Evolutionary conservation across 2,113 vertebrate genomes (phyloP).

Genomic region (Cardinalis cardinalis): DNA sequence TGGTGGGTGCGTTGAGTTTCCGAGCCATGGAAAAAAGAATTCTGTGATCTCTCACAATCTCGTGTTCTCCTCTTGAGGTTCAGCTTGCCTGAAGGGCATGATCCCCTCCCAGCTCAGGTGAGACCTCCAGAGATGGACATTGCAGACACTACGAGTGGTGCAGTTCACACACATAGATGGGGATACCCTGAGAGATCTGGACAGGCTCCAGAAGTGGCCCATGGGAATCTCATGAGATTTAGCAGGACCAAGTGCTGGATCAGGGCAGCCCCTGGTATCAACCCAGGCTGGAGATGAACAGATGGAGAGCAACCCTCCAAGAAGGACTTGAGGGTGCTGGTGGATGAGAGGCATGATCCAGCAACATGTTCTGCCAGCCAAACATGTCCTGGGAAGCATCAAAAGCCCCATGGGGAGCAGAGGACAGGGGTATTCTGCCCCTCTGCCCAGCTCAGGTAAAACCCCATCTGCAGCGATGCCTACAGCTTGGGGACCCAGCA

Average conservation of each 20-base stretch:
- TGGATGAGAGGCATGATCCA: neutral
- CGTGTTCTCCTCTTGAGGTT: neutral
- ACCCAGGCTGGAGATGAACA: neutral
- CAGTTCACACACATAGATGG: neutral
- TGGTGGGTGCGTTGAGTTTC: neutral
- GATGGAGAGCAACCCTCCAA: neutral
- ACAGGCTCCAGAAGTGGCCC: too few relatives aligned
- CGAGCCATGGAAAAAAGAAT: neutral
- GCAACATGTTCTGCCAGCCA: neutral
- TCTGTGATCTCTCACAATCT: neutral
- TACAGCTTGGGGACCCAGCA: neutral
- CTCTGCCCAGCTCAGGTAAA: neutral
- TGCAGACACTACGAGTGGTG: neutral
- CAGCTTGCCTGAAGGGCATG: neutral
- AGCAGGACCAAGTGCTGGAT: neutral
- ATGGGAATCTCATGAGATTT: neutral
- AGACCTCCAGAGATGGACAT: neutral
- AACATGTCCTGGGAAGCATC: neutral
- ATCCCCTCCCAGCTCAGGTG: neutral
- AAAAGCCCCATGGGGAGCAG: rapidly evolving
- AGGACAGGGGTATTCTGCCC: neutral
- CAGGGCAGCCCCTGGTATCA: neutral
- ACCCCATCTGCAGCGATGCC: neutral
- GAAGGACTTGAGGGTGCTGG: neutral
- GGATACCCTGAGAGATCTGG: neutral